Evolutionary conservation across 1,140 invertebrate species (phyloP).

Genomic region (Atta texana): DNA sequence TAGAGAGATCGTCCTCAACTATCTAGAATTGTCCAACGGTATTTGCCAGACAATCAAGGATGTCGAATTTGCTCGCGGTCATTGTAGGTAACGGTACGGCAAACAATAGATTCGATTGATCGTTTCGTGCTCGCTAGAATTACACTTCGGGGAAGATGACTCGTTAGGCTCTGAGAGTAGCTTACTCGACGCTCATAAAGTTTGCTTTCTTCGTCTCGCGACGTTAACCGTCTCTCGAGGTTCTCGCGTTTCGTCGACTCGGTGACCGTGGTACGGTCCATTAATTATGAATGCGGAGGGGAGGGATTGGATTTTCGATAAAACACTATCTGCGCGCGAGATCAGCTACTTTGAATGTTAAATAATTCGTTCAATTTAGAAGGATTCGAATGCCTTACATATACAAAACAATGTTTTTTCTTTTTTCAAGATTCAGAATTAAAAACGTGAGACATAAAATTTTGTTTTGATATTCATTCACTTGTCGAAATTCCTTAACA

Average conservation of each 20-base stretch:
- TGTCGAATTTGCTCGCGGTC: conserved; percentile 50
- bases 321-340: conserved; percentile 32
- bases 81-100: conserved; percentile 46
- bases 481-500: not conserved
- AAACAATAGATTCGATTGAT: conserved; percentile 65
- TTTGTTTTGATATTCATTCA: not conserved
- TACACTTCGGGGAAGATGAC: conserved; percentile 61
- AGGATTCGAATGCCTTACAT: not conserved
- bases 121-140: conserved; percentile 63
- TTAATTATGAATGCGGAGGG: conserved; percentile 48
- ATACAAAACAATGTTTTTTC: not conserved
- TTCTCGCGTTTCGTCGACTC: conserved; percentile 25
- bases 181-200: conserved; percentile 47
- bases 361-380: conserved; percentile 25
- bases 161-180: conserved; percentile 37
- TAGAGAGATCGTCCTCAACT: not conserved
- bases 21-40: conserved; percentile 32
- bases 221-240: conserved; percentile 19
- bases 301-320: conserved; percentile 40
- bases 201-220: conserved; percentile 38
- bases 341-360: conserved; percentile 21
- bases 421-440: not conserved
- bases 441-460: not conserved
- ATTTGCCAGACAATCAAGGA: conserved; percentile 36
- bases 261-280: conserved; percentile 36